A percentile compares a stretch with the other conserved stretches of the same genome.
Evolutionary conservation across 2,797 vertebrate genomes (phyloP).

Genomic region (Mycteria americana): DNA sequence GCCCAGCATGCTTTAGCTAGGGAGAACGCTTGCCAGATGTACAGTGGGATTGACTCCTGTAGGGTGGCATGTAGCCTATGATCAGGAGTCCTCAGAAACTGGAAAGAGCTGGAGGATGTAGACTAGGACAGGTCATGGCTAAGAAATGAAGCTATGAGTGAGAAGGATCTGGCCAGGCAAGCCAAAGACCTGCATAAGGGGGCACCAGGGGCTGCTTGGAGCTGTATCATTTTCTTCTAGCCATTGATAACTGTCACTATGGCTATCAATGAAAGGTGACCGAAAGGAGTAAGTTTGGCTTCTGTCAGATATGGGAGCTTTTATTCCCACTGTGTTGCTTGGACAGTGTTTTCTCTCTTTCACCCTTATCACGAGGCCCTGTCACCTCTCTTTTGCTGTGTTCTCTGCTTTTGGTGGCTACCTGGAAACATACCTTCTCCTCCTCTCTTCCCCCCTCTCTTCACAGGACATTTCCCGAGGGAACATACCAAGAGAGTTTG

Average conservation of each 20-base stretch:
- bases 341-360: background rate
- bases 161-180: background rate
- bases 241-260: background rate
- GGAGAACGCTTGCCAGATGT: background rate
- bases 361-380: background rate
- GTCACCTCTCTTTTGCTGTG: background rate
- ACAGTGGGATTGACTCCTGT: background rate
- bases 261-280: background rate
- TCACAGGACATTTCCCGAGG: background rate
- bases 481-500: background rate
- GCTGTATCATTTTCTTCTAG: background rate
- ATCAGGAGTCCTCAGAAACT: background rate
- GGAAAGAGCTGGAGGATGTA: background rate
- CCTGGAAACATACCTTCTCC: background rate
- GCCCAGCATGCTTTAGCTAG: background rate
- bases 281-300: background rate
- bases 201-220: background rate
- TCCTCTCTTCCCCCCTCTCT: background rate
- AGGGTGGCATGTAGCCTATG: too few relatives aligned
- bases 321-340: background rate
- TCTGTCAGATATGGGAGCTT: background rate
- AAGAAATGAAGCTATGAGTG: background rate
- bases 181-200: background rate
- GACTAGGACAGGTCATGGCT: background rate
- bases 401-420: background rate